Evolutionary conservation across 2,888 invertebrate species (phyloP).

Genomic region (Antheraea assamensis): DNA sequence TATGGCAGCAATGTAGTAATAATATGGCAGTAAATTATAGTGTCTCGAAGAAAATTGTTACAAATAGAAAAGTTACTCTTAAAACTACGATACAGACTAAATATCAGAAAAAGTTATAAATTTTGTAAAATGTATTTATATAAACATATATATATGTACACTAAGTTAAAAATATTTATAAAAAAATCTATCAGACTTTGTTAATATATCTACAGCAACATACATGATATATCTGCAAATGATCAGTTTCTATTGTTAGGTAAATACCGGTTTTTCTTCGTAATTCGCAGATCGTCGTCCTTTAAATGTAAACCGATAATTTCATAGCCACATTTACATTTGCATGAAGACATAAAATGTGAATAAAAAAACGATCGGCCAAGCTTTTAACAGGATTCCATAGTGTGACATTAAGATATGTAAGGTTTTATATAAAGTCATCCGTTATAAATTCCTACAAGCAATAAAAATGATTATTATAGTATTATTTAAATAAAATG

Average conservation of each 20-base stretch:
- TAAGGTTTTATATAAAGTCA: conserved; percentile 38
- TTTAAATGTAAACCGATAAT: neutral
- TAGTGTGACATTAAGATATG: conserved; percentile 46
- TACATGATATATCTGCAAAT: neutral
- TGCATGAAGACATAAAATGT: conserved; percentile 51
- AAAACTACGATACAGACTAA: neutral
- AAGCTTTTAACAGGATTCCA: conserved; percentile 56
- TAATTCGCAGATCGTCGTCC: neutral
- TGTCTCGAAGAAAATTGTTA: neutral
- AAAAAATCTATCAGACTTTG: neutral
- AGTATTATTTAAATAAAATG: conserved; percentile 40
- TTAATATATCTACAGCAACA: neutral
- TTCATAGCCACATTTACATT: conserved; percentile 49
- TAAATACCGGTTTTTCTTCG: neutral
- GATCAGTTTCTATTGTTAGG: neutral
- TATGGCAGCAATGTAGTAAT: neutral
- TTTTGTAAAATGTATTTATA: too few species aligned
- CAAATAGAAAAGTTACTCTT: neutral
- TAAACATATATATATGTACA: neutral
- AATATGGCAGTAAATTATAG: neutral
- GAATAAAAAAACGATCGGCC: conserved; percentile 44
- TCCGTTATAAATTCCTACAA: conserved; percentile 44
- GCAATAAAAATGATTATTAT: conserved; percentile 44
- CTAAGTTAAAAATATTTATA: neutral
- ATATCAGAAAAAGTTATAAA: neutral